phyloP scores from a whole-genome alignment of 2,113 vertebrate species.

The Gopherus evgoodei region DNA sequence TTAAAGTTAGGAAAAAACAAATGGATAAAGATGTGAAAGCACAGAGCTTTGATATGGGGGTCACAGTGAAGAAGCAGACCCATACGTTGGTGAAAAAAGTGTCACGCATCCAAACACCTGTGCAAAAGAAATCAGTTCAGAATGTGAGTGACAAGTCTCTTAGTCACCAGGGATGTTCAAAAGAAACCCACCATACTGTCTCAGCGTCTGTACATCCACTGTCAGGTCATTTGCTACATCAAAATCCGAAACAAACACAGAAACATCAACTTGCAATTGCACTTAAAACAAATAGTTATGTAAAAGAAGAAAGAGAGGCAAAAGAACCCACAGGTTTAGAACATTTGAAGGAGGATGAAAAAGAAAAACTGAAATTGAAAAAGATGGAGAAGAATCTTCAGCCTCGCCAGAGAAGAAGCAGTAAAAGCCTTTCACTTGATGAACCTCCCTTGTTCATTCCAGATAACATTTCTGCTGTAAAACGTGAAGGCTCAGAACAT shows the following conservation, averaged over 20 bases:
- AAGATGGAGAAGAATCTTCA: conserved; percentile 88
- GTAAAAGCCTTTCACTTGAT: conserved; percentile 92
- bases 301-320: conserved; percentile 79
- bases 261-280: conserved; percentile 65
- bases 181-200: conserved; percentile 58
- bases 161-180: conserved; percentile 67
- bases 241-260: conserved; percentile 72
- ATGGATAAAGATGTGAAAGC: conserved; percentile 68
- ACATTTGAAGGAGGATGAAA: conserved; percentile 84
- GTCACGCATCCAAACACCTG: conserved; percentile 57
- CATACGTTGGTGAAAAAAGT: conserved; percentile 70
- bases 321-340: conserved; percentile 65
- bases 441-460: conserved; percentile 96
- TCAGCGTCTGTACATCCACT: conserved; percentile 7
- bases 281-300: conserved; percentile 62
- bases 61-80: conserved; percentile 72
- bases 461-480: conserved; percentile 93
- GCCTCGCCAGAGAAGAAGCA: conserved; percentile 88
- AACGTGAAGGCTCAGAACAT: conserved; percentile 89
- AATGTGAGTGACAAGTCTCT: conserved; percentile 72
- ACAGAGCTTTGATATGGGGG: conserved; percentile 63
- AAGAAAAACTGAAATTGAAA: conserved; percentile 87
- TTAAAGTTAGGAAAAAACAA: conserved; percentile 88
- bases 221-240: conserved; percentile 72
- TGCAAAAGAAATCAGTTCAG: conserved; percentile 65